Base-by-base conservation (phyloP, 2,888 invertebrate species). In the Andrena fulva region DNA sequence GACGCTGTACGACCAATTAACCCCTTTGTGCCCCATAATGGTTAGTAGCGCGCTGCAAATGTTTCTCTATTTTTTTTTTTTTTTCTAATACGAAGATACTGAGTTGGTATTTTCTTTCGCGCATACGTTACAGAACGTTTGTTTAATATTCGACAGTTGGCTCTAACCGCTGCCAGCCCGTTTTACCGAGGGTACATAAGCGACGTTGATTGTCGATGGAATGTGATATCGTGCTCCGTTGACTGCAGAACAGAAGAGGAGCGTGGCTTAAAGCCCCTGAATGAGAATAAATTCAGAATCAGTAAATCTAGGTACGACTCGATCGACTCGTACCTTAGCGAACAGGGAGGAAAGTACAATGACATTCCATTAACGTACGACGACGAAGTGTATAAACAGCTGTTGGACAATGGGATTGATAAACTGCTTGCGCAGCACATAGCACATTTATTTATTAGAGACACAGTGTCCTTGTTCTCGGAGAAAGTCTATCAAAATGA, bases 201-300 rank as follows among this genome's bases (percentile, higher is more conserved):
- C 0, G 99, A 99, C 93, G 97, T 98, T 62, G 99, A 99, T 94
- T 99, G 99, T 91, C 97, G 99, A 80, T 99, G 99, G 99, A 97
- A 98, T 93, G 97, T 99, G 75, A 99, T 99, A 92, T 97, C 99
- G 8, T 97, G 97, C 52, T 98, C 99, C 1, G 99, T 99, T 33
- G 99, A 99, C 94, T 99, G 99, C 93, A 96, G 99, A 85, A 99
- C 99, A 3, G 95, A 96, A 78, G 99, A 99, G 93, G 99, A 99
- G 94, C 96, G 98, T 83, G 99, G 99, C 24, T 93, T 97, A 50
- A 95, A 95, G 79, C 97, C 97, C 6, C 94, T 98, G 16, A 95
- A 95, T 70, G 95, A 96, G 69, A 96, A 97, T 92, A 97, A 97
- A 94, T 98, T 97, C 94, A 96, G 96, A 83, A 98, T 99, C 89